Conservation (phyloP, 1,140 invertebrate species). For the Drosophila tani region DNA sequence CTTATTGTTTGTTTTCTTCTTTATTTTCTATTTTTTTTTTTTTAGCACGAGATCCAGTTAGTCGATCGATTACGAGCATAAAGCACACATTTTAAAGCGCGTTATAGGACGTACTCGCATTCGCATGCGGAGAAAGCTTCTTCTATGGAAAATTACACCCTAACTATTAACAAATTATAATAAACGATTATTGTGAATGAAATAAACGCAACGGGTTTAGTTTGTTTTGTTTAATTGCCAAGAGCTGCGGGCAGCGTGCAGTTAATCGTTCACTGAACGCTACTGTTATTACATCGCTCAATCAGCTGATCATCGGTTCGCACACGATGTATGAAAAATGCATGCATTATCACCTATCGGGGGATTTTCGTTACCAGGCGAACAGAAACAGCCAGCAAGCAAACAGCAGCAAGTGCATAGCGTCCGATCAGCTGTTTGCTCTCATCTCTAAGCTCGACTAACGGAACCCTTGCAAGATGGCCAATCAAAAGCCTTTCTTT, state of each 20-base stretch:
- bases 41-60: conserved; percentile 69
- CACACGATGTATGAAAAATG: no score
- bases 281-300: neutral
- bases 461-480: no score
- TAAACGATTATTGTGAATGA: conserved; percentile 51
- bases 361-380: no score
- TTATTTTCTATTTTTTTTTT: conserved; percentile 61
- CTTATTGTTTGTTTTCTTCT: conserved; percentile 54
- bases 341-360: no score
- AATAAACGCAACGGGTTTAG: conserved; percentile 11
- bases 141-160: conserved; percentile 38
- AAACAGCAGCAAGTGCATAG: no score
- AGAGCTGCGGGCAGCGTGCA: neutral
- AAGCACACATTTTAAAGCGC: conserved; percentile 26
- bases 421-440: no score
- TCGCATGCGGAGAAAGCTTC: conserved; percentile 19
- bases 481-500: no score
- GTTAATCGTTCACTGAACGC: neutral
- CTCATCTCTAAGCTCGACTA: no score
- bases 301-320: neutral
- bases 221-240: conserved; percentile 1
- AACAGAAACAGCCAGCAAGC: no score
- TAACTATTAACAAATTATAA: conserved; percentile 51
- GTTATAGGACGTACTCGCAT: conserved; percentile 6
- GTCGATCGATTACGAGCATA: conserved; percentile 39